Base-by-base conservation (phyloP, 2,113 vertebrate species). In the Labeo rohita region DNA sequence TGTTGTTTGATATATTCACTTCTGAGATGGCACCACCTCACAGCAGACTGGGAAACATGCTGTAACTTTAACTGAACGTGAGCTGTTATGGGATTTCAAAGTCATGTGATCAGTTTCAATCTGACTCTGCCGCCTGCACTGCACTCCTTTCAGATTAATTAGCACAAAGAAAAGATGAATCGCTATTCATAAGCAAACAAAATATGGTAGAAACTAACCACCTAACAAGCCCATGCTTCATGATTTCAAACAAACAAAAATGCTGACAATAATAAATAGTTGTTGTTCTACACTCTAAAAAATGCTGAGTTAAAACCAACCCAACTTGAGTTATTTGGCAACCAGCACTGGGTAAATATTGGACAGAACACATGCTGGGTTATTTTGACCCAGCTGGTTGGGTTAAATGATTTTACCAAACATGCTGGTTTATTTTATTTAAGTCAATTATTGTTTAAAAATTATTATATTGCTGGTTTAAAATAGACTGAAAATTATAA, bases 1-100 rank as follows among this genome's bases (percentile, higher is more conserved):
- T 88, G 28, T 47, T 43, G 87, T 36, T 81, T 65, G 39, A 83
- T 80, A 39, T 82, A 63, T 36, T 76, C 65, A 45, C 73, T 76
- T 83, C 36, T 63, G 34, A 56, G 10, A 34, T 43, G 28, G 45
- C 63, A 65, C 43, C 8, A 18, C 28, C 68, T 84, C 43, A 28
- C 47, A 52, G 47, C 63, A 66, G 72, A 68, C 45, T 21, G 15
- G 63, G 23, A 49, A 78, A 59, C 8, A 78, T 63, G 36, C 34
- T n/a, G 34, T 15, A 85, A 59, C 23, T 34, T 61, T 78, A 54
- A 74, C 70, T 47, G 13, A 70, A 50, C 0, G 6, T 21, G 0
- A 47, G n/a, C 34, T 61, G 47, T 77, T 12, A 86, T 74, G 9
- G 50, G 6, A 59, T 77, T 80, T 78, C 0, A 10, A 16, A 65